phyloP scores from a whole-genome alignment of 1,140 invertebrate genomes.

The Caerostris extrusa region DNA sequence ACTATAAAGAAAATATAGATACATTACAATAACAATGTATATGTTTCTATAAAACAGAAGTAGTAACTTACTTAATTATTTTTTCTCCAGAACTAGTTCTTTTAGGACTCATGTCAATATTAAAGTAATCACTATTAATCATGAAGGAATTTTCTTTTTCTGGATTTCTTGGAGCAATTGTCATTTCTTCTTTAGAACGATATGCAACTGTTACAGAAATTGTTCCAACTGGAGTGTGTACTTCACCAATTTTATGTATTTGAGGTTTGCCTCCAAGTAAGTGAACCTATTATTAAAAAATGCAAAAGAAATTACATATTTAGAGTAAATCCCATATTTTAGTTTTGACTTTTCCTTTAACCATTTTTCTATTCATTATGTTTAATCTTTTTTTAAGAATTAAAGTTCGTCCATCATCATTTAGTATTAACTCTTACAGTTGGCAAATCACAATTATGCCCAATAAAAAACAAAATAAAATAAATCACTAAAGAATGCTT shows the following conservation, averaged over 20 bases:
- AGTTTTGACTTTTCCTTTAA: too few relatives aligned
- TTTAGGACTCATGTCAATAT: conserved; percentile 88
- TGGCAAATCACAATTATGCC: too few relatives aligned
- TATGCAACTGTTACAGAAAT: conserved; percentile 90
- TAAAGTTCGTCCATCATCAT: too few relatives aligned
- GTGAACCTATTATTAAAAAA: conserved; percentile 53
- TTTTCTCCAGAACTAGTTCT: conserved; percentile 77
- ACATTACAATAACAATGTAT: too few relatives aligned
- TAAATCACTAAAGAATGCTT: too few relatives aligned
- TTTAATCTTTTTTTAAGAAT: too few relatives aligned
- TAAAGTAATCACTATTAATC: conserved; percentile 95
- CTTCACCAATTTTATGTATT: conserved; percentile 89
- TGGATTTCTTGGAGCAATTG: conserved; percentile 90
- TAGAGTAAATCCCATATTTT: too few relatives aligned
- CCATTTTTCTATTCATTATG: too few relatives aligned
- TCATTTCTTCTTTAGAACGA: conserved; percentile 89
- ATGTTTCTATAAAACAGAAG: not conserved
- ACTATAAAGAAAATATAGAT: too few relatives aligned
- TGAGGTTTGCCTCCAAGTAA: conserved; percentile 87
- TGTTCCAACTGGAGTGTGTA: conserved; percentile 91
- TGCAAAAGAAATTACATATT: too few relatives aligned
- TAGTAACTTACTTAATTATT: conserved; percentile 42
- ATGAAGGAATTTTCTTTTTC: conserved; percentile 87
- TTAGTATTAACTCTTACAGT: too few relatives aligned
- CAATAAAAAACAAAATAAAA: too few relatives aligned